Evolutionary conservation across 1,140 invertebrate genomes (phyloP), one percentile per base, ranked within the genome.

Genomic region (Heliothis virescens): DNA sequence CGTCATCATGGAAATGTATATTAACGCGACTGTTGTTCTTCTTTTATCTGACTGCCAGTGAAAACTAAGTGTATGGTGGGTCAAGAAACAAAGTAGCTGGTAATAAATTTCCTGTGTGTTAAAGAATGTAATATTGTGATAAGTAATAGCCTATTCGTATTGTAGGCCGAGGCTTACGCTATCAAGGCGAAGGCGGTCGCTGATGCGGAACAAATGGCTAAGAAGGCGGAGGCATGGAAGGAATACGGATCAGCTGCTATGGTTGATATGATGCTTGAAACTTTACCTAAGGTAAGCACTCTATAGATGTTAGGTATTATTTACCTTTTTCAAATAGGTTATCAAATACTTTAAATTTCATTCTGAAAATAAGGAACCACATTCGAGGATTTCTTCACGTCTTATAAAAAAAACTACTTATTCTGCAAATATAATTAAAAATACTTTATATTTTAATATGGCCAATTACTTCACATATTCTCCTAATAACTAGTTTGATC

Each of bases 211-310:
- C 98, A 99, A 95, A 99, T 99, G 97, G 96, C 97, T 0, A 98
- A 98, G 94, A 99, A 99, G 91, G 99, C 99, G 11, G 98, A 99
- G 86, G 99, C 99, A 26, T 99, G 97, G 96, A 98, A 98, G 89
- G 98, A 99, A 89, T 99, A 99, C 90, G 98, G 98, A 83, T 98
- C 98, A 82, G 99, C 99, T 63, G 99, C 99, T 50, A 99, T 99
- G 97, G 97, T 99, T 71, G 99, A 99, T 88, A 99, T 99, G 99
- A 97, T 99, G 88, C 96, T 99, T 21, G 98, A 99, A 74, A 98
- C 98, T n/a, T 94, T 99, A 87, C 99, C 99, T 53, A 99, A 98
- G 96, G 98, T 99, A 95, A 67, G 13, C 53, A 52, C 18, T 52
- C 48, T 18, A 47, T 52, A 12, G 13, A 15, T 9, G 12, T 34